Evolutionary conservation across 2,888 invertebrate species (phyloP), one percentile per base, ranked within the genome.

Genomic region (Charanyca ferruginea): DNA sequence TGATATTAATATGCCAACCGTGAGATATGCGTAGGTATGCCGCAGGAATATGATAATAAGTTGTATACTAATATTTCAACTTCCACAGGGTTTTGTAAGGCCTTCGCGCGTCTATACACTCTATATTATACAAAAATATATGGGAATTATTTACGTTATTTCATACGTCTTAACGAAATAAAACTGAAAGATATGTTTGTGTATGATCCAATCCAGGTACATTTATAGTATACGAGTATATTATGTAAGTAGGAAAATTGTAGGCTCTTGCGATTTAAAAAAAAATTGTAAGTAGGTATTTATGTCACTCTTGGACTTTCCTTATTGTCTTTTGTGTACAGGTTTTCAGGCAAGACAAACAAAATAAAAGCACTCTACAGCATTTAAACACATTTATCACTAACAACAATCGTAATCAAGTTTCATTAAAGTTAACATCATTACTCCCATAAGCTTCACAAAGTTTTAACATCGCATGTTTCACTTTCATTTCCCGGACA

Each of bases 21-120:
- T 73, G 53, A 66, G 73, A 67, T 67, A 67, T 41, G 76, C 76
- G 54, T 52, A 67, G 60, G 59, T 64, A 61, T 67, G 66, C 67
- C 62, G 59, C 41, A 73, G 45, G 57, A 71, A 75, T 73, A 77
- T 82, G 73, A 60, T 70, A 67, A 67, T 73, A 62, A 58, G 65
- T 64, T 70, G 52, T 79, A 61, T 70, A 63, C 59, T 75, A 77
- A 77, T 77, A 77, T 79, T 71, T 79, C 77, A 77, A 75, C 77
- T 55, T 76, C 58, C 76, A 59, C 58, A 62, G 22, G 76, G 77
- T 62, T 66, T 64, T 71, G 66, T 66, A 52, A 66, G 61, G 45
- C 61, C 41, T 71, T 66, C 71, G 55, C 61, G 53, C 54, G 48
- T 48, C 23, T 51, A 49, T 67, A n/a, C n/a, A n/a, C n/a, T n/a